Conservation (phyloP, 64 coral and sea anemone genomes). For the Pocillopora verrucosa region DNA sequence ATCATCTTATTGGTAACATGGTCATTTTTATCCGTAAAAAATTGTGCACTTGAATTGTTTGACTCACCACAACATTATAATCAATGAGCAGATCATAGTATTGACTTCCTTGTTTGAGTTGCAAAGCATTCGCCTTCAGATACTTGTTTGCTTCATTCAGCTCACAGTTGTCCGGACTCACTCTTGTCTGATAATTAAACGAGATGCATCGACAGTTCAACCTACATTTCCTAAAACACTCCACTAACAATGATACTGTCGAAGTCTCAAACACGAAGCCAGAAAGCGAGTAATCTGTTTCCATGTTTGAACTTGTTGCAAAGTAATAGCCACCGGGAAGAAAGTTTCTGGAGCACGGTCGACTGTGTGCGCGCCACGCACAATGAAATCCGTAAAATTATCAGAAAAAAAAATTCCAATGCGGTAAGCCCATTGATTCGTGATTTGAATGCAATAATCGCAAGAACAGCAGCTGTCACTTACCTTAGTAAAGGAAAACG, state of each 20-base stretch:
- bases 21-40: too few relatives aligned
- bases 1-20: too few relatives aligned
- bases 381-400: too few relatives aligned
- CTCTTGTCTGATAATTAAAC: neutral
- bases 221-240: neutral
- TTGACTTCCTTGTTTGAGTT: neutral
- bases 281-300: neutral
- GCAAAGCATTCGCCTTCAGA: neutral
- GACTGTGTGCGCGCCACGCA: too few relatives aligned
- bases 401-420: too few relatives aligned
- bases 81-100: neutral
- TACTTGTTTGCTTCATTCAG: neutral
- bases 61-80: neutral
- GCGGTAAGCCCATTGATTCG: too few relatives aligned
- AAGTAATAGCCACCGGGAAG: neutral
- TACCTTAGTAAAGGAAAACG: too few relatives aligned
- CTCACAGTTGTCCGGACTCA: neutral
- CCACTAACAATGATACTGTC: neutral
- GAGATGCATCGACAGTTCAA: neutral
- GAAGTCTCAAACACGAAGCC: neutral
- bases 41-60: too few relatives aligned
- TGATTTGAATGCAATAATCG: too few relatives aligned
- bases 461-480: too few relatives aligned
- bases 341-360: neutral
- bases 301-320: neutral